A percentile compares a stretch with the other conserved stretches of the same genome.
Evolutionary conservation across 2,888 invertebrate genomes (phyloP).

Genomic region (Diarsia brunnea): DNA sequence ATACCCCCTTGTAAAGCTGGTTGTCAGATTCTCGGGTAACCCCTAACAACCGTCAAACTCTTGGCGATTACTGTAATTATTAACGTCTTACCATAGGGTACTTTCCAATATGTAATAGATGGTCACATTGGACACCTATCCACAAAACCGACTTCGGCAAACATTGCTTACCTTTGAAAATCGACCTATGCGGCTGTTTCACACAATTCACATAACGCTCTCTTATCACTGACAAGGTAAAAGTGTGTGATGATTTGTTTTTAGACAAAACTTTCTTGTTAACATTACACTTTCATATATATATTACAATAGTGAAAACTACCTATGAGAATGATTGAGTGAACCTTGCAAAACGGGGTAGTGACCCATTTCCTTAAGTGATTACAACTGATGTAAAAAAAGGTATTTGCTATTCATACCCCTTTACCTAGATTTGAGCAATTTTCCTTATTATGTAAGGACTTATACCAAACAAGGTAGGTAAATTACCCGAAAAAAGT

Average conservation of each 20-base stretch:
- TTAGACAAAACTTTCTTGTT: not conserved
- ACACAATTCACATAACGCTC: constrained; percentile 12
- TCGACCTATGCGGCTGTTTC: not conserved
- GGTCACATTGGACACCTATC: too few species aligned
- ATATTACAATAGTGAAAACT: constrained; percentile 22
- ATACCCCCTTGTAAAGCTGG: not conserved
- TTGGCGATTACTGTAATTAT: too few species aligned
- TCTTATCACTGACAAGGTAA: constrained; percentile 1
- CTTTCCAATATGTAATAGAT: not conserved
- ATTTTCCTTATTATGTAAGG: too few species aligned
- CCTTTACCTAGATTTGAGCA: not conserved
- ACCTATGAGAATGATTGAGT: constrained; percentile 35
- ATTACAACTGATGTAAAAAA: constrained; percentile 51
- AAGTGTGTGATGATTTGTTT: not conserved
- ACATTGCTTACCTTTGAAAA: not conserved
- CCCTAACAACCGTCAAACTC: not conserved
- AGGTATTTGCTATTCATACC: constrained; percentile 47
- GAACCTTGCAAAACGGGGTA: constrained; percentile 19
- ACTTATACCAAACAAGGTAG: not conserved
- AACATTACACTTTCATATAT: constrained; percentile 24
- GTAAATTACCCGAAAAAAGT: too few species aligned
- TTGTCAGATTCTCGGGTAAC: not conserved
- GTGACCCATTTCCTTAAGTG: constrained; percentile 59
- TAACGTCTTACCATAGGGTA: too few species aligned
- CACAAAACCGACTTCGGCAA: not conserved